Percentiles rank a stretch among this genome's conserved stretches.
These are phyloP conservation scores for Pogonognathellus flavescens DNA, from an alignment of 1,140 invertebrate species.

Conservation along the genomic window DNA sequence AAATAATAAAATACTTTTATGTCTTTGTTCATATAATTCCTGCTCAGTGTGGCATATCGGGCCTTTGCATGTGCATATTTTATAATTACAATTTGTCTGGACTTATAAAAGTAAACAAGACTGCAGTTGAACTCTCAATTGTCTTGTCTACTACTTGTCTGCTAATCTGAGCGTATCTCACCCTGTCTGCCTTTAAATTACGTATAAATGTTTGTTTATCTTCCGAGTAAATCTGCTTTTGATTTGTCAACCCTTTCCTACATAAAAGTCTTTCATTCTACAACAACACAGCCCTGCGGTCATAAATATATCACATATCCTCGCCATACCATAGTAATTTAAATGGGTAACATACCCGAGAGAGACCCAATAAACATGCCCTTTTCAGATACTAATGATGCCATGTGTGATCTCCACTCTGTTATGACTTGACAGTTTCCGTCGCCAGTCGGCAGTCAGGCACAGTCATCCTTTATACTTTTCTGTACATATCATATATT, in stretches of 20 bases:
- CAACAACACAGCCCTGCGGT: neutral
- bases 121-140: neutral
- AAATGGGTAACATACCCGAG: neutral
- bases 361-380: too few relatives aligned
- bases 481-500: too few relatives aligned
- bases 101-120: neutral
- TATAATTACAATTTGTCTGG: neutral
- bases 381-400: neutral
- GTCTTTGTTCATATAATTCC: neutral
- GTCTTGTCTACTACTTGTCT: neutral
- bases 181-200: neutral
- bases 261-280: neutral
- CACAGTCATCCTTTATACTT: too few relatives aligned
- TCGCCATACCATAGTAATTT: neutral
- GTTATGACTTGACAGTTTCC: neutral
- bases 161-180: neutral
- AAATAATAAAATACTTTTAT: neutral
- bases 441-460: too few relatives aligned
- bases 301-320: neutral
- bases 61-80: neutral
- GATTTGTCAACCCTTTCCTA: slow-evolving; percentile 18
- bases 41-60: neutral
- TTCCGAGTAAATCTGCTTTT: slow-evolving; percentile 1
- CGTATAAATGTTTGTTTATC: neutral
- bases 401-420: neutral